Evolutionary conservation across 2,797 vertebrate species (phyloP), one percentile per base, ranked within the genome.

Genomic region (Takifugu rubripes): DNA sequence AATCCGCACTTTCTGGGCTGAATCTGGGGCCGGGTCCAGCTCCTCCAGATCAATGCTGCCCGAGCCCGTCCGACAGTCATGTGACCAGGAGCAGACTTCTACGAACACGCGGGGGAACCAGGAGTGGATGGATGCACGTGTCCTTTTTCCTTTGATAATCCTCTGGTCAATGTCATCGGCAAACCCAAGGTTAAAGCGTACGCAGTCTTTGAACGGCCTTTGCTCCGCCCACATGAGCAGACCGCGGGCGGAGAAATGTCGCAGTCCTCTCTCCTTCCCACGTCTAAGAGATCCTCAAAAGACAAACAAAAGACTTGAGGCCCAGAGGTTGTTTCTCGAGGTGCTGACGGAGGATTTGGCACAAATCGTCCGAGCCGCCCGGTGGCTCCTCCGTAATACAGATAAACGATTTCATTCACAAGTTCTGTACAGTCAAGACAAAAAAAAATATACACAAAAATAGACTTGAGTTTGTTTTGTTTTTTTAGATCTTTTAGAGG

Each of bases 351-450:
- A 72, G 68, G 71, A 57, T 79, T 89, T 87, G 86, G 83, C 86
- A 85, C 80, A 24, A 62, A 52, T 21, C 55, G 65, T 74, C 75
- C 62, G 25, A 51, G 49, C 46, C 62, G 2, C 16, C 44, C 16
- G 43, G 65, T 66, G 7, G 64, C 70, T 81, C 81, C 74, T 74
- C 50, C 58, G 51, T 73, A 46, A 58, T 72, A 75, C 75, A 77
- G 64, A 81, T 48, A 64, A 65, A 75, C 65, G 70, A 49, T 54
- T 74, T 67, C 69, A 72, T 81, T 69, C 43, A 70, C 54, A 54
- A 74, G 64, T 81, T 82, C 79, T 83, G 81, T 86, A 88, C 82
- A 84, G 57, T 74, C 62, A 56, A 73, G 75, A 68, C 63, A 75
- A 56, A 79, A 53, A 75, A 66, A 72, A 78, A 75, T 62, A 82